Evolutionary conservation across 2,797 vertebrate genomes (phyloP).

Genomic region (Oryzias dopingdopingensis): DNA sequence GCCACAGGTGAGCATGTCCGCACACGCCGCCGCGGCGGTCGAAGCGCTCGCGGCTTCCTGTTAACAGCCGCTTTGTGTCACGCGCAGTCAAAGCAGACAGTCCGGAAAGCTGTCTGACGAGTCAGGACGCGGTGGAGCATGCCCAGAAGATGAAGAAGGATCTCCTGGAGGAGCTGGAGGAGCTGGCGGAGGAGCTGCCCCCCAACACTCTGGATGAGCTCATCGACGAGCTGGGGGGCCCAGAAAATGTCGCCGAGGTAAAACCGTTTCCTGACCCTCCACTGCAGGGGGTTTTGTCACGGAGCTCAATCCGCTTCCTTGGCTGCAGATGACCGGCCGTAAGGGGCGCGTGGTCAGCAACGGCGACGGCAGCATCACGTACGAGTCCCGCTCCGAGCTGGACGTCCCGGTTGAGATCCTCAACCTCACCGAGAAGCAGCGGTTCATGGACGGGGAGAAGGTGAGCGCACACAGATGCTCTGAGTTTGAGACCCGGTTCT

Average conservation of each 20-base stretch:
- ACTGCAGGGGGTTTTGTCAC: too few species aligned
- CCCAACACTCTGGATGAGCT: constrained; percentile 97
- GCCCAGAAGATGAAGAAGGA: constrained; percentile 96
- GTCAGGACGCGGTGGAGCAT: constrained; percentile 93
- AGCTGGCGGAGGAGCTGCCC: constrained; percentile 89
- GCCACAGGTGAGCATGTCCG: constrained; percentile 47
- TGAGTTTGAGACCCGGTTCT: too few species aligned
- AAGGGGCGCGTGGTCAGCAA: constrained; percentile 97
- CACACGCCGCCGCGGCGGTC: neutral
- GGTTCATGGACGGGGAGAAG: constrained; percentile 99
- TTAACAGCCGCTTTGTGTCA: constrained; percentile 5
- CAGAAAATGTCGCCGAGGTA: constrained; percentile 98
- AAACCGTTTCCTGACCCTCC: too few species aligned
- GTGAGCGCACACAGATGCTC: constrained; percentile 58
- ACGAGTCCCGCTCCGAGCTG: constrained; percentile 93
- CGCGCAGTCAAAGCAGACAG: constrained; percentile 69
- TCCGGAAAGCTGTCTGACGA: constrained; percentile 86
- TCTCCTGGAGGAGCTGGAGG: constrained; percentile 89
- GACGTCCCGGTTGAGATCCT: constrained; percentile 97
- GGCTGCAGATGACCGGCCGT: constrained; percentile 93
- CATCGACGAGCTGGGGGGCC: constrained; percentile 96
- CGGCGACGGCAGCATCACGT: constrained; percentile 95
- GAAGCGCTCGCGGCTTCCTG: neutral
- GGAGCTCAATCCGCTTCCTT: neutral
- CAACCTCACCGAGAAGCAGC: constrained; percentile 96